Evolutionary conservation across 2,113 vertebrate species (phyloP).

Genomic region (Motacilla tschutschensis): DNA sequence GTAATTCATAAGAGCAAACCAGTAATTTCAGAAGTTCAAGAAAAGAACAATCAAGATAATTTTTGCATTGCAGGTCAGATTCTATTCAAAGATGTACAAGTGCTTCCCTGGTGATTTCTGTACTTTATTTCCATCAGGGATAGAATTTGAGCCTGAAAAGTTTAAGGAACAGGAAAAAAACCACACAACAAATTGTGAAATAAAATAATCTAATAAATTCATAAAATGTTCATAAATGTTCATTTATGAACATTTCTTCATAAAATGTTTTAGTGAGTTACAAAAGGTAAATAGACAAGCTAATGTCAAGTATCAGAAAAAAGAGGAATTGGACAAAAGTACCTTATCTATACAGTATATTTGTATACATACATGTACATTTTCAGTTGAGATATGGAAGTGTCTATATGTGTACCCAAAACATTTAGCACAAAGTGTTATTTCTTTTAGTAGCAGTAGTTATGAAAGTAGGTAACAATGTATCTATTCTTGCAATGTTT

Average conservation of each 20-base stretch:
- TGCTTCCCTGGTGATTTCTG: background rate
- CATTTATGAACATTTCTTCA: no score
- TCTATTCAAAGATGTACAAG: background rate
- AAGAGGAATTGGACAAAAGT: background rate
- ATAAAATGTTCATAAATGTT: no score
- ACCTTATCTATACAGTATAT: fast-evolving
- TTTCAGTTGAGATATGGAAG: background rate
- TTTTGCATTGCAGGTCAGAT: background rate
- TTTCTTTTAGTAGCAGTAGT: background rate
- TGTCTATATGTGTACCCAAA: background rate
- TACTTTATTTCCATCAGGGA: background rate
- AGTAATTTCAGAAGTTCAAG: background rate
- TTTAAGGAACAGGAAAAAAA: background rate
- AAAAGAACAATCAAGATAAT: background rate
- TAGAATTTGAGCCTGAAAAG: background rate
- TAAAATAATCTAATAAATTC: background rate
- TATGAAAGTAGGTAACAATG: background rate
- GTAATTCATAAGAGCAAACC: background rate
- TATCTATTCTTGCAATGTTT: background rate
- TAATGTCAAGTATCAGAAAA: background rate
- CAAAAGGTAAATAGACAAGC: background rate
- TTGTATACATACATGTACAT: background rate
- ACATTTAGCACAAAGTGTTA: background rate
- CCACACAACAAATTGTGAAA: background rate
- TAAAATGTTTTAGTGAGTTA: background rate